Evolutionary conservation across 2,113 vertebrate species (phyloP), one percentile per base, ranked within the genome.

Genomic region (Psittacus erithacus): DNA sequence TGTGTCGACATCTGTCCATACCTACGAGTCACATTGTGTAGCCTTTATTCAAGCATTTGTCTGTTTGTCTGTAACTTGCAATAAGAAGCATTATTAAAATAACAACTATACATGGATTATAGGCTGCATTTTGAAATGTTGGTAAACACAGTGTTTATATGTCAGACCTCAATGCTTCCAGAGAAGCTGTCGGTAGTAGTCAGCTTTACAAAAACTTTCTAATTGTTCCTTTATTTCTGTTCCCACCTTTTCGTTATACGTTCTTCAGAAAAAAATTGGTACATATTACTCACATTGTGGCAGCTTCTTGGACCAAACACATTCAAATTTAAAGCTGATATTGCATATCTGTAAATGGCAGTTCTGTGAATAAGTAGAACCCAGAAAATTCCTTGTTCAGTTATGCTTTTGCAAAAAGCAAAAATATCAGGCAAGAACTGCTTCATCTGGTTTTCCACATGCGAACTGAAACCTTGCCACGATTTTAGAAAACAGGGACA

Each of bases 91-190:
- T 95, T 96, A 97, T 96, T 98, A 97, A 98, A 96, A 95, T 96
- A 97, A 92, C 94, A 95, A 97, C 86, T 91, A 90, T 59, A 83
- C 92, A 82, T 14, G 39, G 97, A 98, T 98, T 98, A 98, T 94
- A 98, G 97, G 93, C 95, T 97, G 75, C 95, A 93, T 95, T 97
- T 97, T 96, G 96, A 97, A 98, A 97, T 97, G 97, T 97, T 97
- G 95, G 97, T 97, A 98, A 98, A 98, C 96, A 98, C 88, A 97
- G 95, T 98, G 95, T 97, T 98, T 97, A 86, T 88, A 93, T 96
- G 95, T 97, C 97, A 98, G 95, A 97, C 86, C 92, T 84, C 75
- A 97, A 95, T 87, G 93, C 93, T 97, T 96, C 96, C 93, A 96
- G 96, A 97, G 97, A 97, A 96, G 96, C 96, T 96, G 91, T 74